These are phyloP conservation scores for Eufriesea mexicana DNA, from an alignment of 1,140 invertebrate species.

Conservation along the genomic window DNA sequence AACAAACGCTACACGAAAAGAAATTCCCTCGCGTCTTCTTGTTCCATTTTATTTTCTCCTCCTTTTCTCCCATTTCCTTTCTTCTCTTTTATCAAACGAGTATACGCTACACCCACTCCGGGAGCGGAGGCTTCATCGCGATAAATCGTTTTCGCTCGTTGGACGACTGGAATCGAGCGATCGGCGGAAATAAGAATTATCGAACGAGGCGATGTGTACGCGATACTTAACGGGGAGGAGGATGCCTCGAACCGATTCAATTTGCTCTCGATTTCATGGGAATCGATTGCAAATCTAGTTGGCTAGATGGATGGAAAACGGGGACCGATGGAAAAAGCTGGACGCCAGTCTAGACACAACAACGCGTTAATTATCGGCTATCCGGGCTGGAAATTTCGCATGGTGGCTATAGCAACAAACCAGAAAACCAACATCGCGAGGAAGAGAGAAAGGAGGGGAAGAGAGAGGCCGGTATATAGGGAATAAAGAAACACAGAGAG, in stretches of 20 bases:
- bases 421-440: conserved; percentile 39
- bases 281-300: not conserved
- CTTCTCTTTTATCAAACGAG: not conserved
- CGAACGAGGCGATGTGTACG: not conserved
- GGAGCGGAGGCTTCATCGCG: not conserved
- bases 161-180: not conserved
- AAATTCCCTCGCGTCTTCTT: not conserved
- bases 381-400: conserved; percentile 29
- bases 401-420: conserved; percentile 22
- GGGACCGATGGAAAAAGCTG: not conserved
- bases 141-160: conserved; percentile 35
- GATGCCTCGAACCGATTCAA: too few relatives aligned
- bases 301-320: too few relatives aligned
- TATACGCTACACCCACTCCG: conserved; percentile 1
- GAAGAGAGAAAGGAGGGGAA: conserved; percentile 25
- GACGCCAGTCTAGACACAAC: not conserved
- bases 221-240: too few relatives aligned
- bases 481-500: conserved; percentile 45
- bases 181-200: not conserved
- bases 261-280: not conserved
- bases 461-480: conserved; percentile 13
- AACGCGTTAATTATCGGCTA: conserved; percentile 2
- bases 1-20: conserved; percentile 37
- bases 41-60: not conserved
- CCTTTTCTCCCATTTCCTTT: not conserved